phyloP scores from a whole-genome alignment of 2,113 vertebrate species.

The Papio anubis region DNA sequence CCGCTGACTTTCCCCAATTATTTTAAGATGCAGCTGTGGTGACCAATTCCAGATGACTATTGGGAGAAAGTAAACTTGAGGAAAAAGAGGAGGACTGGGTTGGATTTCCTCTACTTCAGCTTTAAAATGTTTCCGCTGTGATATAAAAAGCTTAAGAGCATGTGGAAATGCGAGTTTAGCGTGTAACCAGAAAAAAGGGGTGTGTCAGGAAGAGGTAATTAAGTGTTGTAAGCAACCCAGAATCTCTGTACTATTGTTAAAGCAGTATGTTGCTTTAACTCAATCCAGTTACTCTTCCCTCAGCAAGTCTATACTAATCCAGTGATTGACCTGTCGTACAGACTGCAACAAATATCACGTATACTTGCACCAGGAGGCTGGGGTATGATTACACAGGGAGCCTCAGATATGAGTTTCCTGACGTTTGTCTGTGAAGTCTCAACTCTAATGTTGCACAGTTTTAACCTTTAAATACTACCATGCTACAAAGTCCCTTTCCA shows the following conservation, averaged over 20 bases:
- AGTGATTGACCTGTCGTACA: background rate
- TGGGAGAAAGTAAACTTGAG: conserved; percentile 15
- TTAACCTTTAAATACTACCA: background rate
- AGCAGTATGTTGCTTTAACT: background rate
- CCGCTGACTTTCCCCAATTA: background rate
- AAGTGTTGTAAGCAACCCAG: background rate
- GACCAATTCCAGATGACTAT: conserved; percentile 4
- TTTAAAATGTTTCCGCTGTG: conserved; percentile 32
- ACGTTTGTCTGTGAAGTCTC: background rate
- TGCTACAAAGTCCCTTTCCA: background rate
- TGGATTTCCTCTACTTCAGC: conserved; percentile 42
- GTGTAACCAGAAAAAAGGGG: background rate
- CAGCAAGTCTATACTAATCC: background rate
- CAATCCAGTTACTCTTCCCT: background rate
- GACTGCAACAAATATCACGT: background rate
- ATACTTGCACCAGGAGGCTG: background rate
- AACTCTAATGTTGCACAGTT: background rate
- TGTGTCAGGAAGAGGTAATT: background rate
- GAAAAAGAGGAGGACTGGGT: background rate
- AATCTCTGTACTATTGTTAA: background rate
- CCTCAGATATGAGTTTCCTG: background rate
- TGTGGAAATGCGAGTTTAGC: background rate
- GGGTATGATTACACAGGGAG: background rate
- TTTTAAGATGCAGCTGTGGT: background rate
- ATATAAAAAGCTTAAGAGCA: background rate